Evolutionary conservation across 2,888 invertebrate species (phyloP).

Genomic region (Ptilodon capucinus): DNA sequence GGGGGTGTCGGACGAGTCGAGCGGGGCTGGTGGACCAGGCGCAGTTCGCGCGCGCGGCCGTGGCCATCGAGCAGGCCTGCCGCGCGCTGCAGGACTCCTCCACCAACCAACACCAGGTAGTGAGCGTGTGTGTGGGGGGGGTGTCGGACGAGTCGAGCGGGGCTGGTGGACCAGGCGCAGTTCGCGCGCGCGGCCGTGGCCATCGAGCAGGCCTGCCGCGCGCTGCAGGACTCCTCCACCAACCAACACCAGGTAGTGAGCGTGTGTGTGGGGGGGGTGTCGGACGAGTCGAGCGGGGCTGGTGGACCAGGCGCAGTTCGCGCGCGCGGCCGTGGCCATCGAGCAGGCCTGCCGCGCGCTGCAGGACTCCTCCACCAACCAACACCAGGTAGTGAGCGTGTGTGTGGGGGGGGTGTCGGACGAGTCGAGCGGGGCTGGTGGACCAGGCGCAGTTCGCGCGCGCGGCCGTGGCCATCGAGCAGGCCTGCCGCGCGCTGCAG

Average conservation of each 20-base stretch:
- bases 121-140: conserved; percentile 81
- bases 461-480: too few relatives aligned
- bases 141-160: conserved; percentile 96
- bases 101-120: conserved; percentile 88
- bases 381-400: conserved; percentile 88
- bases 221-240: conserved; percentile 86
- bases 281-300: conserved; percentile 95
- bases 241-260: conserved; percentile 88
- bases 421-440: too few relatives aligned
- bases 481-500: too few relatives aligned
- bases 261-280: conserved; percentile 87
- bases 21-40: conserved; percentile 95
- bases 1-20: conserved; percentile 95
- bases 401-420: too few relatives aligned
- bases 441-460: too few relatives aligned
- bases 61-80: conserved; percentile 95
- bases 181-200: conserved; percentile 94
- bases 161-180: conserved; percentile 94
- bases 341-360: conserved; percentile 93
- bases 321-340: conserved; percentile 94
- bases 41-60: conserved; percentile 92
- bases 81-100: conserved; percentile 87
- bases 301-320: conserved; percentile 94
- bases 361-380: conserved; percentile 86
- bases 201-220: conserved; percentile 94